phyloP scores from a whole-genome alignment of 2,113 vertebrate genomes.

The Climacteris rufus region DNA sequence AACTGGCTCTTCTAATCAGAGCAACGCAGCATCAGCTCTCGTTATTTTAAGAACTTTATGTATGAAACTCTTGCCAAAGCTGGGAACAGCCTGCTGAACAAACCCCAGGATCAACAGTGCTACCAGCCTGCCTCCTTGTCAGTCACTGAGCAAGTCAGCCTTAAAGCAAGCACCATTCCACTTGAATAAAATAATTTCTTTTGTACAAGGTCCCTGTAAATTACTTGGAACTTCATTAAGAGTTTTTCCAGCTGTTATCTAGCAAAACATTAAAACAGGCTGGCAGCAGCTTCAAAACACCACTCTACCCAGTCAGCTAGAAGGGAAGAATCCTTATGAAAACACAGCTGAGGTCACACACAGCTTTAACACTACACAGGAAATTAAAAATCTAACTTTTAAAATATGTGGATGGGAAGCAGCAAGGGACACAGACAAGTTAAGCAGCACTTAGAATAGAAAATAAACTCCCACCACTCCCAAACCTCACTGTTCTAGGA shows the following conservation, averaged over 20 bases:
- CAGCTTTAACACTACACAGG: conserved; percentile 51
- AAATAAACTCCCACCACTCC: neutral
- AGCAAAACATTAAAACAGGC: neutral
- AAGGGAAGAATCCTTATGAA: conserved; percentile 57
- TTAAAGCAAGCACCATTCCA: neutral
- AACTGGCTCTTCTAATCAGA: neutral
- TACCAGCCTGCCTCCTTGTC: neutral
- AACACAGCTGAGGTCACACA: conserved; percentile 40
- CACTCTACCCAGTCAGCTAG: neutral
- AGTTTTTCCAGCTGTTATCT: conserved; percentile 43
- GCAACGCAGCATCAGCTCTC: neutral
- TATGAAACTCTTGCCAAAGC: neutral
- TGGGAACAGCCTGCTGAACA: neutral
- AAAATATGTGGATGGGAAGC: neutral
- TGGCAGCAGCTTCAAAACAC: conserved; percentile 31
- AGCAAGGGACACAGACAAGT: neutral
- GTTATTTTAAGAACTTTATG: neutral
- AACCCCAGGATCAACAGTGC: neutral
- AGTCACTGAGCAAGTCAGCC: neutral
- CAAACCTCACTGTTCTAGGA: neutral
- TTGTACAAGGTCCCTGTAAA: neutral
- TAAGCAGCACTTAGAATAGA: neutral
- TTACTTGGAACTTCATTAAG: conserved; percentile 18
- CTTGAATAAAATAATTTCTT: neutral
- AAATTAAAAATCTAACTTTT: conserved; percentile 52